Evolutionary conservation across 2,888 invertebrate species (phyloP), one percentile per base, ranked within the genome.

Genomic region (Osmoderma eremita): DNA sequence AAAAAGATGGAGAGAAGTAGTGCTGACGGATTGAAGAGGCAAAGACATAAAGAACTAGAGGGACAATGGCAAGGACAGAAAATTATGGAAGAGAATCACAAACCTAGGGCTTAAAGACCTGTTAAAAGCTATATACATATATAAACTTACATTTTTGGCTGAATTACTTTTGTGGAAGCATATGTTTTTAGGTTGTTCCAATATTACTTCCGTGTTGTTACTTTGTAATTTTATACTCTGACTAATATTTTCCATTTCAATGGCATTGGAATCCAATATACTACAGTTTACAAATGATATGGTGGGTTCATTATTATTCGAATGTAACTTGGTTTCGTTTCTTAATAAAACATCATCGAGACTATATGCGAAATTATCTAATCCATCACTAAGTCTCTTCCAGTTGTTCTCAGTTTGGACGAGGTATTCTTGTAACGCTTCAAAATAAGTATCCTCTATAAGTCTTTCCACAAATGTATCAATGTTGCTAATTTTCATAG

Each of bases 381-480:
- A 66, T 17, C 79, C 79, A 15, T 56, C 70, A 18, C 49, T 48
- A 10, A 24, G 15, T 38, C 39, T 18, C 39, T 53, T 56, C 30
- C 30, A 30, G 10, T 30, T 6, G 2, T 1, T 65, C n/a, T 67
- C 51, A 15, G 45, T 50, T 38, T 61, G 68, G 66, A 78, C 75
- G 24, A 76, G 76, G 73, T 75, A 81, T 67, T 81, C 80, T 70
- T 80, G 79, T 67, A 80, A 77, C 30, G 81, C 81, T 74, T 81
- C 81, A 68, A 77, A 76, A 66, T 81, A 74, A 42, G 81, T 80
- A 50, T 81, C 78, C 72, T 81, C 76, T 49, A 81, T 73, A 15
- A 82, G 71, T 62, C 80, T 73, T 69, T 82, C 81, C 24, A 80
- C 79, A 69, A 80, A 81, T n/a, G 77, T 76, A 69, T 80, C 78